Percentiles rank a stretch among this genome's conserved stretches.
phyloP scores from a whole-genome alignment of 2,797 vertebrate genomes.

The Pseudochirops corinnae region DNA sequence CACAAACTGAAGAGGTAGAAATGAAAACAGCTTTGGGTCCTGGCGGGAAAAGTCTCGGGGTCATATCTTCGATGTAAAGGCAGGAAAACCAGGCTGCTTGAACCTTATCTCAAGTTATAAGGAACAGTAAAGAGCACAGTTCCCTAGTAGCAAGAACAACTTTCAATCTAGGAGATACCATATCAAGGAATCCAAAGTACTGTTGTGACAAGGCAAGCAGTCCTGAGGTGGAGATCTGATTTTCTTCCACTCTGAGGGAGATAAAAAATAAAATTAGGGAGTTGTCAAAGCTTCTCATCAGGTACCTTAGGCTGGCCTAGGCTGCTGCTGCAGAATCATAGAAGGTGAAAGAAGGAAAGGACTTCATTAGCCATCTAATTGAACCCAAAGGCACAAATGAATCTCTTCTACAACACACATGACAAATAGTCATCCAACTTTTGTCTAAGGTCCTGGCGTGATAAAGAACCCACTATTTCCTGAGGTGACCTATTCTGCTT shows the following conservation, averaged over 20 bases:
- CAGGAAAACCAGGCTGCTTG: background rate
- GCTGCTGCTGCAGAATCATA: background rate
- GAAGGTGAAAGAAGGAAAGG: background rate
- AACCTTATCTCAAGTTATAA: background rate
- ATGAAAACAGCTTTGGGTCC: background rate
- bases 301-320: background rate
- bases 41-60: background rate
- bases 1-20: background rate
- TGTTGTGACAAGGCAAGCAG: background rate
- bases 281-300: background rate
- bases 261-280: background rate
- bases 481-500: background rate
- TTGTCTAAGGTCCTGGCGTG: background rate
- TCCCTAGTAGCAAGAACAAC: background rate
- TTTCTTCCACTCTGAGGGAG: background rate
- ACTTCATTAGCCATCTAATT: background rate
- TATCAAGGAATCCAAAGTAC: background rate
- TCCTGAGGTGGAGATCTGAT: background rate
- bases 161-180: background rate
- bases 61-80: background rate
- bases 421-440: background rate
- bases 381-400: background rate
- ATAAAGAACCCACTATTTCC: background rate
- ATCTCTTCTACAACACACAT: background rate
- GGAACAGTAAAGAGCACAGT: background rate